phyloP scores from a whole-genome alignment of 2,113 vertebrate genomes.

The Burhinus oedicnemus region DNA sequence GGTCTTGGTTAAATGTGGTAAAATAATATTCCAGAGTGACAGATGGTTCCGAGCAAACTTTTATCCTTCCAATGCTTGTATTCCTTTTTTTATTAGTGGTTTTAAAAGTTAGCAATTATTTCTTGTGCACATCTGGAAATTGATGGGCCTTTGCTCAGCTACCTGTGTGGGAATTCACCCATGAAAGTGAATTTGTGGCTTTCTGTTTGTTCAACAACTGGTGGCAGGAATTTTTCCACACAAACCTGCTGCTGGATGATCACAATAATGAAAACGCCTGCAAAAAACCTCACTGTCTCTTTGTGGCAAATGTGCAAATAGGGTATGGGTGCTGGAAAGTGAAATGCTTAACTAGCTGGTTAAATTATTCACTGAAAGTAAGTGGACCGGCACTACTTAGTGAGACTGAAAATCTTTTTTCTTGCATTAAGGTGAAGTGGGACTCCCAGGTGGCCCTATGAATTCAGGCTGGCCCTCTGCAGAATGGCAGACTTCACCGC shows the following conservation, averaged over 20 bases:
- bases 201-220: not conserved
- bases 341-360: not conserved
- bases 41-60: not conserved
- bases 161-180: not conserved
- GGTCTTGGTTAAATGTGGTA: not conserved
- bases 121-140: not conserved
- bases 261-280: not conserved
- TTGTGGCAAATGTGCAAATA: not conserved
- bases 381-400: not conserved
- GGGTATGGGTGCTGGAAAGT: not conserved
- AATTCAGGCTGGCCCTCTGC: not conserved
- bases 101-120: not conserved
- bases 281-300: not conserved
- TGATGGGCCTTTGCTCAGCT: not conserved
- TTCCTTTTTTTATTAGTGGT: not conserved
- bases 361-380: constrained; percentile 17
- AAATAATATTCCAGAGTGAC: not conserved
- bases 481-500: not conserved
- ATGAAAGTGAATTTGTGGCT: not conserved
- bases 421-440: not conserved
- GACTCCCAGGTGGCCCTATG: not conserved
- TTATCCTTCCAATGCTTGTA: not conserved
- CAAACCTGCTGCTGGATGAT: not conserved
- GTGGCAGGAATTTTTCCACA: not conserved
- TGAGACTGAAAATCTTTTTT: not conserved